phyloP scores from a whole-genome alignment of 1,140 invertebrate genomes.

The Venturia canescens region DNA sequence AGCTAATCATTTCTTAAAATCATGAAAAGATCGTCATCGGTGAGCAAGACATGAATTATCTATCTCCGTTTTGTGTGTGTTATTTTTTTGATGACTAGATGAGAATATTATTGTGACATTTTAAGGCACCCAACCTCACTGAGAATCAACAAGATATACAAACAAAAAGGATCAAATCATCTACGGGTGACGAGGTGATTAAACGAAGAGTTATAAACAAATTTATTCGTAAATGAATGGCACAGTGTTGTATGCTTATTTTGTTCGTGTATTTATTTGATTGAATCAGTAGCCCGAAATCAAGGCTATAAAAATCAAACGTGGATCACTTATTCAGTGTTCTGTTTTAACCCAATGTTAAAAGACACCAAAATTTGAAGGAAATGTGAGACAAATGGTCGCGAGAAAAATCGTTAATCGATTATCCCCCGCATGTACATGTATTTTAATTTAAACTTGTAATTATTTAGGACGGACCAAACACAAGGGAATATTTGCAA shows the following conservation, averaged over 20 bases:
- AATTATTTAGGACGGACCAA: conserved; percentile 60
- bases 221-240: too few relatives aligned
- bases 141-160: conserved; percentile 44
- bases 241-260: too few relatives aligned
- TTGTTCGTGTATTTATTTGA: too few relatives aligned
- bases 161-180: conserved; percentile 55
- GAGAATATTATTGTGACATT: conserved; percentile 29
- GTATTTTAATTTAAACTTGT: conserved; percentile 7
- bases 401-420: too few relatives aligned
- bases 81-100: background rate
- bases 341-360: too few relatives aligned
- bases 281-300: too few relatives aligned
- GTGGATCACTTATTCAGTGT: too few relatives aligned
- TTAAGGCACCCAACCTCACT: conserved; percentile 58
- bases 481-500: conserved; percentile 69
- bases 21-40: conserved; percentile 66
- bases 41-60: conserved; percentile 48
- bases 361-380: too few relatives aligned
- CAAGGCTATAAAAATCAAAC: too few relatives aligned
- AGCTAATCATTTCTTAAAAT: background rate
- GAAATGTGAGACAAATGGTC: background rate
- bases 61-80: conserved; percentile 22
- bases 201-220: background rate
- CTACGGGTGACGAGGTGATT: background rate
- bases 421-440: too few relatives aligned